These are phyloP conservation scores for Otis tarda DNA, from an alignment of 2,113 vertebrate species.

Conservation along the genomic window DNA sequence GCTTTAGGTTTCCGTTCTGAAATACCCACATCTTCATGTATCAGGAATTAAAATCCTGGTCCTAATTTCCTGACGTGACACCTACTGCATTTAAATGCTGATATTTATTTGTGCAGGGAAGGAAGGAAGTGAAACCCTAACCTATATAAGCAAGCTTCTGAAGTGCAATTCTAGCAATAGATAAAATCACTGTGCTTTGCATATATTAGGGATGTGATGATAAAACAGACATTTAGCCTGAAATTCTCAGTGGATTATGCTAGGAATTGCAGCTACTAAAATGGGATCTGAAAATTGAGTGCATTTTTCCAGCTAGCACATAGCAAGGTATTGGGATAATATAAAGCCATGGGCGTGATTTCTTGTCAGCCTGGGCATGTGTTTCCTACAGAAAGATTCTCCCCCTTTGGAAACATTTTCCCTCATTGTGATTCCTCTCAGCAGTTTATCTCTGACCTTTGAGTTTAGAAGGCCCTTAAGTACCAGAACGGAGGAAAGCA, in stretches of 20 bases:
- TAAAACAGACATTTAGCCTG: not conserved
- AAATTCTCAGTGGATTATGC: not conserved
- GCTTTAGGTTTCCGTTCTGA: not conserved
- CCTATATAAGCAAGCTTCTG: not conserved
- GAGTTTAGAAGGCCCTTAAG: constrained; percentile 45
- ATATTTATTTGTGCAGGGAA: not conserved
- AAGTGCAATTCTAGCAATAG: not conserved
- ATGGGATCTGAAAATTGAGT: not conserved
- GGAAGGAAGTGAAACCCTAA: not conserved
- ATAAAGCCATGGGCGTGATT: not conserved
- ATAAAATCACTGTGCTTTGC: not conserved
- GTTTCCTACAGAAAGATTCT: not conserved
- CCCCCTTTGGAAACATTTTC: constrained; percentile 19
- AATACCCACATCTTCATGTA: accelerated
- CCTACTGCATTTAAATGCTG: not conserved
- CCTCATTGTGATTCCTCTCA: constrained; percentile 40
- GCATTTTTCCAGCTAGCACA: not conserved
- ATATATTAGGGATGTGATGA: not conserved
- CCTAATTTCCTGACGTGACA: not conserved
- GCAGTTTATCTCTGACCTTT: constrained; percentile 48
- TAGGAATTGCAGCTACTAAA: not conserved
- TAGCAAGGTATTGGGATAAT: not conserved
- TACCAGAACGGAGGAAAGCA: constrained; percentile 21
- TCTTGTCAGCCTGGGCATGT: constrained; percentile 9
- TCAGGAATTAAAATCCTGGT: not conserved